Percentiles rank a stretch among this genome's conserved stretches.
These are phyloP conservation scores for Sacculina carcini DNA, from an alignment of 2,888 invertebrate genomes.

Conservation along the genomic window DNA sequence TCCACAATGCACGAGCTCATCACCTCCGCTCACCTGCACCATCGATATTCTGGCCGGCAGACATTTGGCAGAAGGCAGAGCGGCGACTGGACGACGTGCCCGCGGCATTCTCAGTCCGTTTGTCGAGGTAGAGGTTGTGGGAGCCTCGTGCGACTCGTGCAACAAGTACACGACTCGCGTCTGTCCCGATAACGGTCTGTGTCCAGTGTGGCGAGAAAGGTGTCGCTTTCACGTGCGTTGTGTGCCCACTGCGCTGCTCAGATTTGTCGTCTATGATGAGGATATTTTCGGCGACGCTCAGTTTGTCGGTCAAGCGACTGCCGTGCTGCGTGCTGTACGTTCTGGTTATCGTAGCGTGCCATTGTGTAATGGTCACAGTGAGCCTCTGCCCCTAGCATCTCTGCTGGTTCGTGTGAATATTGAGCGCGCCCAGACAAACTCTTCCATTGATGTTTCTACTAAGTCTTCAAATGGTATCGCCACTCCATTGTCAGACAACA, in stretches of 20 bases:
- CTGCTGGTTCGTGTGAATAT: constrained; percentile 12
- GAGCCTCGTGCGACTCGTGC: constrained; percentile 62
- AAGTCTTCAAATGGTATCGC: too few species aligned
- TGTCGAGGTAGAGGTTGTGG: constrained; percentile 45
- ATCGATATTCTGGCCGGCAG: neutral
- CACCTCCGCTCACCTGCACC: neutral
- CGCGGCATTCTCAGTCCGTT: constrained; percentile 1
- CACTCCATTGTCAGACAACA: too few species aligned
- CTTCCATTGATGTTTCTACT: too few species aligned
- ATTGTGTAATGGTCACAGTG: constrained; percentile 65
- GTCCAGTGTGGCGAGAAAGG: constrained; percentile 70
- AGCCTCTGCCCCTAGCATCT: constrained; percentile 50
- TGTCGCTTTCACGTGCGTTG: constrained; percentile 55
- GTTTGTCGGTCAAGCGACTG: constrained; percentile 86
- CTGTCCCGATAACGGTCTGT: constrained; percentile 69
- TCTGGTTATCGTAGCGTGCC: constrained; percentile 74
- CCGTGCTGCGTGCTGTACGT: constrained; percentile 47
- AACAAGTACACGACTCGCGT: constrained; percentile 59
- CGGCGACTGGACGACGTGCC: neutral
- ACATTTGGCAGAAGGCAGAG: neutral
- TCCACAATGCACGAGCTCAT: constrained; percentile 19
- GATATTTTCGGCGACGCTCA: constrained; percentile 93
- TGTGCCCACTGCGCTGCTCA: constrained; percentile 53
- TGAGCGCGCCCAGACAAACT: too few species aligned
- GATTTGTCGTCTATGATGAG: constrained; percentile 76